A percentile compares a stretch with the other conserved stretches of the same genome.
Evolutionary conservation across 2,888 invertebrate genomes (phyloP).

Genomic region (Aporophyla nigra): DNA sequence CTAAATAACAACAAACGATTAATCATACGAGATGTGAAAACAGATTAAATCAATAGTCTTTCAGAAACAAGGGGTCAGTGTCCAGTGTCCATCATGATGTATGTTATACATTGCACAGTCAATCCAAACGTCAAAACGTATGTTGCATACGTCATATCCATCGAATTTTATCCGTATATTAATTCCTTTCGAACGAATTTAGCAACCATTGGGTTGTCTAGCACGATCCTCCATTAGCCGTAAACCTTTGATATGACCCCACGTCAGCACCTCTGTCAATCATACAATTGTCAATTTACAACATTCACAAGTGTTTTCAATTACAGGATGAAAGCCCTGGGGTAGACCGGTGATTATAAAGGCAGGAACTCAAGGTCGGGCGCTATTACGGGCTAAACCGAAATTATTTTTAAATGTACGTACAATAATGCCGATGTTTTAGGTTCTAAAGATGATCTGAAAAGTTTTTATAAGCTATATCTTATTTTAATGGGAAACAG

Average conservation of each 20-base stretch:
- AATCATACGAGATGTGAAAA: not conserved
- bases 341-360: conserved; percentile 27
- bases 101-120: not conserved
- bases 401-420: conserved; percentile 29
- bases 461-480: not conserved
- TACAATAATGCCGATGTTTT: conserved; percentile 11
- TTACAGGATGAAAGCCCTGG: conserved; percentile 43
- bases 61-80: not conserved
- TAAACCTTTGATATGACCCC: conserved; percentile 40
- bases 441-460: not conserved
- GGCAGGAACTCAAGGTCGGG: conserved; percentile 39
- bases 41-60: conserved; percentile 1
- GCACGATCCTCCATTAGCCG: conserved; percentile 43
- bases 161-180: conserved; percentile 19
- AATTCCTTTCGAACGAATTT: conserved; percentile 7
- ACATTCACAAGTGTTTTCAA: conserved; percentile 58
- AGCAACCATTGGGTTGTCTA: conserved; percentile 38
- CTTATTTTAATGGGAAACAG: conserved; percentile 8
- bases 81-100: not conserved
- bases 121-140: conserved; percentile 6
- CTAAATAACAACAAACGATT: not conserved
- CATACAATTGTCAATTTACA: conserved; percentile 62
- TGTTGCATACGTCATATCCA: not conserved
- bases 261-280: conserved; percentile 63
- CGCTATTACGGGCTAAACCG: conserved; percentile 15